Conservation (phyloP, 64 coral and sea anemone species). For the Porites australiensis region DNA sequence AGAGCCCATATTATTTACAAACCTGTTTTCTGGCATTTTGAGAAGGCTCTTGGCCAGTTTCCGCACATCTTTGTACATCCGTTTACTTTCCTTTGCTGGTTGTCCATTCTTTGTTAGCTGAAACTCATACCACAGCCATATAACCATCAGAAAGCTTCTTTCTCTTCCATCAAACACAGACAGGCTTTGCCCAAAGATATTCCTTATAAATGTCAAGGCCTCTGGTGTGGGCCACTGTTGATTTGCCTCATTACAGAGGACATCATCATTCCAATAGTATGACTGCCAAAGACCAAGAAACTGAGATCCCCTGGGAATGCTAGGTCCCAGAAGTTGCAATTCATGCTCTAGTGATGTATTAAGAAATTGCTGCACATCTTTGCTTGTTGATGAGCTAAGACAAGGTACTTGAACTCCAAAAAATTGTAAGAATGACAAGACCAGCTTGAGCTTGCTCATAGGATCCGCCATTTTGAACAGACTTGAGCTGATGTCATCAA, state of each 20-base stretch:
- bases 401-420: conserved; percentile 74
- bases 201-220: conserved; percentile 49
- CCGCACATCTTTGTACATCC: conserved; percentile 74
- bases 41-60: conserved; percentile 92
- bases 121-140: conserved; percentile 90
- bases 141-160: conserved; percentile 56
- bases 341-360: conserved; percentile 55
- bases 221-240: conserved; percentile 45
- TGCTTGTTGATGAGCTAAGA: conserved; percentile 14
- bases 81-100: conserved; percentile 46
- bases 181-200: conserved; percentile 79
- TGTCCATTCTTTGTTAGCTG: conserved; percentile 31
- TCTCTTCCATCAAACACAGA: conserved; percentile 63
- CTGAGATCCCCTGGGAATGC: background rate
- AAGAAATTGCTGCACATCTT: conserved; percentile 22
- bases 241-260: background rate
- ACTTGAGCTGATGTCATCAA: conserved; percentile 90
- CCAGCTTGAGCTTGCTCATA: conserved; percentile 70
- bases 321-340: conserved; percentile 9
- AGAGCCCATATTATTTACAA: too few species aligned
- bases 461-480: conserved; percentile 80
- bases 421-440: conserved; percentile 79
- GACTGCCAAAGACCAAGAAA: conserved; percentile 39
- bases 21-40: conserved; percentile 83
- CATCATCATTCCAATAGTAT: conserved; percentile 15